Base-by-base conservation (phyloP, 2,797 vertebrate species). In the Siniperca undulata region DNA sequence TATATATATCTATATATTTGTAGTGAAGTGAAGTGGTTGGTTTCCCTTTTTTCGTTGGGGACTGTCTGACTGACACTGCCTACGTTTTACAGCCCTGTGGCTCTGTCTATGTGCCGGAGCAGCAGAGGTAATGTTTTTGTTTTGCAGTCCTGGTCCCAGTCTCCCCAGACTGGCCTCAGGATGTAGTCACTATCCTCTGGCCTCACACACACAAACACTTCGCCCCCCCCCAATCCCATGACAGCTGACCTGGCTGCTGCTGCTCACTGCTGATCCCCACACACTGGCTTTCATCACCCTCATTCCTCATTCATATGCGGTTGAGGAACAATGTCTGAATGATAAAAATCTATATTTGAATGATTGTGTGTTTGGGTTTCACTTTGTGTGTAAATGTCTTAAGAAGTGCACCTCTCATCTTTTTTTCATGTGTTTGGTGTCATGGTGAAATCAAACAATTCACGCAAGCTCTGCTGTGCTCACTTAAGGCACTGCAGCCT, bases 21-120 rank as follows among this genome's bases (percentile, higher is more conserved):
- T 80, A 82, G 52, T 69, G 44, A 53, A 77, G 80, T 61, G 76
- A 81, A 77, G 67, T 77, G 75, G 64, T 87, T 87, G 85, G 77
- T 85, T 89, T 64, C 58, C 61, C 82, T 84, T 77, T 83, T 81
- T 88, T 70, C 36, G 60, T 85, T 71, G 82, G 88, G 87, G 89
- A 91, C 87, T 78, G 86, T 91, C 81, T 92, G 85, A 94, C 90
- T 93, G 88, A 92, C 82, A 55, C 85, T 91, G 83, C 93, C 92
- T 94, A 92, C 94, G 55, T 94, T 93, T 94, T 93, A 86, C 94
- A 94, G 94, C 94, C 89, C 93, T 91, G 94, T 94, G 94, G 93
- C 94, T 94, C 93, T 92, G 91, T 92, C 93, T 91, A 90, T 93
- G 83, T 92, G 89, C 93, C 64, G 93, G 92, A 95, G 93, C 93